Evolutionary conservation across 2,113 vertebrate species (phyloP).

Genomic region (Mesitornis unicolor): DNA sequence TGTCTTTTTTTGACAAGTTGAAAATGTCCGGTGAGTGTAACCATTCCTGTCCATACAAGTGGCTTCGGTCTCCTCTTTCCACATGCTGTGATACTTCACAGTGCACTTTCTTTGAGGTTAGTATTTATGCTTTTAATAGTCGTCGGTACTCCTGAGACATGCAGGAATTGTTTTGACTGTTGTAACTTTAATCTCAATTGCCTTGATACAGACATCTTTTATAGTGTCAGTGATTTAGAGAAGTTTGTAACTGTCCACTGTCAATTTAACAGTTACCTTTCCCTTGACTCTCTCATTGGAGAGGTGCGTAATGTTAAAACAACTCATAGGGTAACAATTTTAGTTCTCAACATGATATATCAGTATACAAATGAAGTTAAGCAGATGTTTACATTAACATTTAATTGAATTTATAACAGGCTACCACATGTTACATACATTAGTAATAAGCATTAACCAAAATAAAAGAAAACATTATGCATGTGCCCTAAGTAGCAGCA

Average conservation of each 20-base stretch:
- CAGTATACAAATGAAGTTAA: not conserved
- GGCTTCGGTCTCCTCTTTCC: not conserved
- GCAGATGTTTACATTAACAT: conserved; percentile 56
- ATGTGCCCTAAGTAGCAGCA: not conserved
- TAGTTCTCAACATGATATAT: not conserved
- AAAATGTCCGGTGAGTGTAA: not conserved
- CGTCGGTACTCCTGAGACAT: not conserved
- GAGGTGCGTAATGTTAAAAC: not conserved
- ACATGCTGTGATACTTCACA: not conserved
- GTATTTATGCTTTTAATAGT: conserved; percentile 1
- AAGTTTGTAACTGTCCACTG: not conserved
- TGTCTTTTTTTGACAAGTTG: not conserved
- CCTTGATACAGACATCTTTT: not conserved
- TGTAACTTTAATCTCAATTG: not conserved
- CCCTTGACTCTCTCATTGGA: not conserved
- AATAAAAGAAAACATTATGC: conserved; percentile 22
- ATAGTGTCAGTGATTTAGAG: not conserved
- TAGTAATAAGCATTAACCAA: conserved; percentile 52
- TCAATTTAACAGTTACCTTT: not conserved
- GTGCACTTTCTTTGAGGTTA: not conserved
- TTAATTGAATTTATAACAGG: conserved; percentile 46
- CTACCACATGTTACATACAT: conserved; percentile 31
- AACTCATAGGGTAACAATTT: not conserved
- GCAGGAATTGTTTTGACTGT: not conserved
- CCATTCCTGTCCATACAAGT: not conserved